A percentile compares a stretch with the other conserved stretches of the same genome.
Conservation (phyloP, 2,888 invertebrate genomes). For the Pelosia muscerda region DNA sequence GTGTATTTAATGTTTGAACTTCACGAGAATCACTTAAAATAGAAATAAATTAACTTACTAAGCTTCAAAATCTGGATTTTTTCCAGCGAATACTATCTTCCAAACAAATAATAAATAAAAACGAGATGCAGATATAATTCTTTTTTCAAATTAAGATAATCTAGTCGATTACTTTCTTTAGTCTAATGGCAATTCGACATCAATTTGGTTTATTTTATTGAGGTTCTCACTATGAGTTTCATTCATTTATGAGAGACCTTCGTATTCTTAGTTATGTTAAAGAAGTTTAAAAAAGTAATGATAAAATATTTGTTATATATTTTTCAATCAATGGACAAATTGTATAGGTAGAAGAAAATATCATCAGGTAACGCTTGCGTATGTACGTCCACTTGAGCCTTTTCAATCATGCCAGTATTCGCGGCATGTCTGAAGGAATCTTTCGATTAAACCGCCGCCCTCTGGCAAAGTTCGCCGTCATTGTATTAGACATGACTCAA, state of each 20-base stretch:
- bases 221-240: neutral
- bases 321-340: slow-evolving; percentile 29
- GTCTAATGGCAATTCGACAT: neutral
- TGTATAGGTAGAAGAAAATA: slow-evolving; percentile 33
- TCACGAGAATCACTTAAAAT: too few species aligned
- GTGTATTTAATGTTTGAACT: too few species aligned
- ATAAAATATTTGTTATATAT: slow-evolving; percentile 14
- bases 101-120: neutral
- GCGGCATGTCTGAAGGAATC: slow-evolving; percentile 62
- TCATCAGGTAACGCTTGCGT: slow-evolving; percentile 39
- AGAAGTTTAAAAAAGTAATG: too few species aligned
- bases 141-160: neutral
- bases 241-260: neutral
- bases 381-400: slow-evolving; percentile 33
- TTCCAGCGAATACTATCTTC: too few species aligned
- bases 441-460: slow-evolving; percentile 66
- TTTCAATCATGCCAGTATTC: slow-evolving; percentile 66
- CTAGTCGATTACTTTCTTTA: neutral
- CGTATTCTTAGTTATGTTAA: too few species aligned
- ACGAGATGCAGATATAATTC: neutral
- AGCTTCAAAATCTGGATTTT: too few species aligned
- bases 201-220: neutral
- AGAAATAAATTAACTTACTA: too few species aligned
- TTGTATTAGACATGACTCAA: slow-evolving; percentile 62
- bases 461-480: slow-evolving; percentile 50